Evolutionary conservation across 2,113 vertebrate species (phyloP).

Genomic region (Apeltes quadracus): DNA sequence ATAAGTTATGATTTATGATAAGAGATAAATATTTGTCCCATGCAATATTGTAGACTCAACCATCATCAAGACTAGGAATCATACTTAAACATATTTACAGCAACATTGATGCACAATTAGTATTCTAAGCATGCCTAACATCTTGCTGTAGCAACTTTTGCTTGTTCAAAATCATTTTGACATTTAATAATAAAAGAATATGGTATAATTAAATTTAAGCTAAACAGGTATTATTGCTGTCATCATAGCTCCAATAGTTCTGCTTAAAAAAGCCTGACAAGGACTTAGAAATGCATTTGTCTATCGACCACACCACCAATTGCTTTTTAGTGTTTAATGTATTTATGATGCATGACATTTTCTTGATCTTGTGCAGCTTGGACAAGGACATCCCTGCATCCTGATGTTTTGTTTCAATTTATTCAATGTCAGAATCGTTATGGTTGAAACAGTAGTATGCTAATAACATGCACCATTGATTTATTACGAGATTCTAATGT

Average conservation of each 20-base stretch:
- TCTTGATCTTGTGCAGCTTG: neutral
- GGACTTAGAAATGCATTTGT: neutral
- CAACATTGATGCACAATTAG: neutral
- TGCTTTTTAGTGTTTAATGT: neutral
- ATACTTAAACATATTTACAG: neutral
- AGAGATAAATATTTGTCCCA: neutral
- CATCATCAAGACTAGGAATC: neutral
- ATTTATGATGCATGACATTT: neutral
- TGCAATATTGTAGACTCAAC: neutral
- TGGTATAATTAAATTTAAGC: neutral
- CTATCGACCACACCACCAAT: neutral
- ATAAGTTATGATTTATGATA: neutral
- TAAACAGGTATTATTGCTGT: neutral
- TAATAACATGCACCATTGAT: constrained; percentile 19
- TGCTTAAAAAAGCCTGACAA: neutral
- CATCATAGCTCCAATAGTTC: neutral
- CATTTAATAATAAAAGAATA: no score
- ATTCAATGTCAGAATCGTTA: neutral
- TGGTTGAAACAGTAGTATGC: neutral
- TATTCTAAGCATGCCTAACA: neutral
- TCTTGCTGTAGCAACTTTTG: no score
- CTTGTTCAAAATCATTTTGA: no score
- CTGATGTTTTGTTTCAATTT: neutral
- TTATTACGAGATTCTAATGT: neutral
- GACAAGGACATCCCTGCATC: neutral